Evolutionary conservation across 2,113 vertebrate genomes (phyloP).

Genomic region (Chinchilla lanigera): DNA sequence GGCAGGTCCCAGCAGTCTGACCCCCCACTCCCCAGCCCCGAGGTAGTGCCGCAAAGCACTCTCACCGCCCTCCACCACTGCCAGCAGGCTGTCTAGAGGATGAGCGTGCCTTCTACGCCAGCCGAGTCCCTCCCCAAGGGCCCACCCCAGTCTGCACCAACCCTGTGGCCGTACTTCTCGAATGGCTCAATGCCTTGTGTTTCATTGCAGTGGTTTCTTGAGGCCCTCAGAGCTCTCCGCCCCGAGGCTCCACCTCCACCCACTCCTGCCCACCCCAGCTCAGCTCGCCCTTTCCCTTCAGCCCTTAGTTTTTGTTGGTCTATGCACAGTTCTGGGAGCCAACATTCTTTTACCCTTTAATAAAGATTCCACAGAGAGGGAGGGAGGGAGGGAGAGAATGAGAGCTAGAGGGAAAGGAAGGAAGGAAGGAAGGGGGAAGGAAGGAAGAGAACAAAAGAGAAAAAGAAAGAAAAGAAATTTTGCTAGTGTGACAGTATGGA

Average conservation of each 20-base stretch:
- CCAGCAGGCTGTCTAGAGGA: conserved; percentile 76
- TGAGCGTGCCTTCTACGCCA: conserved; percentile 82
- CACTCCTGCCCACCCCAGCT: not conserved
- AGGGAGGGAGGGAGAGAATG: not conserved
- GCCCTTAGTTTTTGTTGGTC: conserved; percentile 54
- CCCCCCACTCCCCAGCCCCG: conserved; percentile 54
- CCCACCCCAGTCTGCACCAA: conserved; percentile 59
- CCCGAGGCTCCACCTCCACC: conserved; percentile 1
- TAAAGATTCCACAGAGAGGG: conserved; percentile 15
- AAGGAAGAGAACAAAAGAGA: not conserved
- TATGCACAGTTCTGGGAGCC: not conserved
- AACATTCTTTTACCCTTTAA: conserved; percentile 44
- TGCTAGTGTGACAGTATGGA: not conserved
- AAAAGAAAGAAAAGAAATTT: not conserved
- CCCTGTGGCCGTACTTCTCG: conserved; percentile 71
- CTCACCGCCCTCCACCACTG: conserved; percentile 63
- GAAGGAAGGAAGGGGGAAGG: not conserved
- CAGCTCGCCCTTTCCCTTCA: conserved; percentile 10
- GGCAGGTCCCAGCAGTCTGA: conserved; percentile 62
- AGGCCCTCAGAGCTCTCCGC: not conserved
- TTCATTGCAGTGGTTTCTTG: conserved; percentile 70
- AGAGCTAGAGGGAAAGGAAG: not conserved
- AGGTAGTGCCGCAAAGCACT: conserved; percentile 72
- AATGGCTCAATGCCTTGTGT: conserved; percentile 73
- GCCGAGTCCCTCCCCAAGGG: conserved; percentile 14